phyloP scores from a whole-genome alignment of 2,113 vertebrate species.

The Hippopotamus amphibius region DNA sequence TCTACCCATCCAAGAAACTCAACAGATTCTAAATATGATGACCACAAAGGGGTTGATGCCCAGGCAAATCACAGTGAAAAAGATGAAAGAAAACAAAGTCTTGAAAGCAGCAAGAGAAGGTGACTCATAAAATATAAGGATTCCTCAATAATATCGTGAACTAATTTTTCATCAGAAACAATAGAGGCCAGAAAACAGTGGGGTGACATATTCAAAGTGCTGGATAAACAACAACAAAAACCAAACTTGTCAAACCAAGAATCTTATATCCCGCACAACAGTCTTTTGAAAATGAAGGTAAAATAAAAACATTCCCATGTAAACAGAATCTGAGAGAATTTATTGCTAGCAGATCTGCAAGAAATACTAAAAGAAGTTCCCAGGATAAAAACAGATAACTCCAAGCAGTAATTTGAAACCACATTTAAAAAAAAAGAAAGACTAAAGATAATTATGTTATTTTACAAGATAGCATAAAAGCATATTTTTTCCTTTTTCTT shows the following conservation, averaged over 20 bases:
- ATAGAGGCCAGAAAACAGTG: background rate
- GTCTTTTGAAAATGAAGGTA: background rate
- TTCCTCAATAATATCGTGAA: background rate
- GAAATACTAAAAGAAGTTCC: background rate
- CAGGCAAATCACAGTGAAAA: background rate
- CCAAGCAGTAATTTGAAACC: background rate
- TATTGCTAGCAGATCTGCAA: background rate
- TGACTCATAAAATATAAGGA: background rate
- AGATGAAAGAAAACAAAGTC: background rate
- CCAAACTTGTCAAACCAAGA: background rate
- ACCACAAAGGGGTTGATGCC: background rate
- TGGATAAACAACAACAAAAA: background rate
- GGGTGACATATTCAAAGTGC: background rate
- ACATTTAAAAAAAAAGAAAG: background rate
- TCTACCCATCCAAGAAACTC: background rate
- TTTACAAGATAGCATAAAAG: background rate
- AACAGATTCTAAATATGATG: background rate
- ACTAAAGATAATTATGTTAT: background rate
- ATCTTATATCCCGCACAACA: background rate
- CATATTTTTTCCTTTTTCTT: background rate
- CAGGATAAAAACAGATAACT: background rate
- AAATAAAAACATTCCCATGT: background rate
- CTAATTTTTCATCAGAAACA: background rate
- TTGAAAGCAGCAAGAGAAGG: background rate
- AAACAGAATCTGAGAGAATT: background rate